A percentile compares a stretch with the other conserved stretches of the same genome.
Evolutionary conservation across 2,113 vertebrate genomes (phyloP).

Genomic region (Anguilla japonica): DNA sequence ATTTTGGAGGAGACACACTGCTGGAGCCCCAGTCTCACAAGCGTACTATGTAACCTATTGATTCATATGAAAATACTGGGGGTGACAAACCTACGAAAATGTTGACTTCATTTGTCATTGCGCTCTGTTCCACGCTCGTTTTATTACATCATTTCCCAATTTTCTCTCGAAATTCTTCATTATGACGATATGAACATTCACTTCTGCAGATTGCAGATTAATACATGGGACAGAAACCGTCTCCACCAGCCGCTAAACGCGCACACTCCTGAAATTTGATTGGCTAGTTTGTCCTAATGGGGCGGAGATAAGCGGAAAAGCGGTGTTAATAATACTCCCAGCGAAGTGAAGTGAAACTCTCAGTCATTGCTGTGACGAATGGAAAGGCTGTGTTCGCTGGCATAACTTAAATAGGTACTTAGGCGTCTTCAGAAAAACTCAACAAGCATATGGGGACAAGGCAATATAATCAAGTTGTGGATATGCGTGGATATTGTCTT

Average conservation of each 20-base stretch:
- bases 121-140: background rate
- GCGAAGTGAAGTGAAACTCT: background rate
- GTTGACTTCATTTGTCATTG: no score
- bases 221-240: background rate
- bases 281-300: background rate
- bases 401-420: background rate
- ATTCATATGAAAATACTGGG: no score
- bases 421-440: background rate
- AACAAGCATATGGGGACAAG: slow-evolving; percentile 19
- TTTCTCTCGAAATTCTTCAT: background rate
- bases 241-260: background rate
- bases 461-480: slow-evolving; percentile 20
- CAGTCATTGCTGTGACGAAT: background rate
- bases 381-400: background rate
- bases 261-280: background rate
- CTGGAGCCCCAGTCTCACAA: no score
- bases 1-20: no score
- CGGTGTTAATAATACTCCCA: background rate
- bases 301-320: background rate
- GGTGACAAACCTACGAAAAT: no score
- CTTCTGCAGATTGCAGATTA: background rate
- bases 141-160: background rate
- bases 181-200: background rate
- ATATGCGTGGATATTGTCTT: slow-evolving; percentile 8
- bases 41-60: no score